Conservation (phyloP, 2,797 vertebrate species). For the Scomberomorus guttatus region DNA sequence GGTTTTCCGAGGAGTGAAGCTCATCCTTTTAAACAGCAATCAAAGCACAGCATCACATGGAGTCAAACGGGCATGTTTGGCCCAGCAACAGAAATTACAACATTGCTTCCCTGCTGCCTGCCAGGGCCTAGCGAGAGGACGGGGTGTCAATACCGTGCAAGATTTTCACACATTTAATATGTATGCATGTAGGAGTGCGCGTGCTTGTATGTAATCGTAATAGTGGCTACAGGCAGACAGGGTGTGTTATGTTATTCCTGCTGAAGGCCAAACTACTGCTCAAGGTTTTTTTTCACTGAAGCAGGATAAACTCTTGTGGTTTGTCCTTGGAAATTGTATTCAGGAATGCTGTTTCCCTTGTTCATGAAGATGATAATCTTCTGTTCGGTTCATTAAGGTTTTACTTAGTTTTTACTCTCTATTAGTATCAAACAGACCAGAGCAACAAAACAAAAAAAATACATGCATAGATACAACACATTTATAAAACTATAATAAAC, state of each 20-base stretch:
- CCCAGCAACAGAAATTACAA: not conserved
- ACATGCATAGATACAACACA: not conserved
- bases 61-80: not conserved
- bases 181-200: conserved; percentile 2
- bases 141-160: conserved; percentile 1
- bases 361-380: conserved; percentile 21
- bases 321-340: conserved; percentile 47
- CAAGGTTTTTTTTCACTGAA: conserved; percentile 47
- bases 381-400: conserved; percentile 33
- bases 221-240: not conserved
- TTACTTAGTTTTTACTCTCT: not conserved
- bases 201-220: conserved; percentile 10
- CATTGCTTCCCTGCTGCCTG: not conserved
- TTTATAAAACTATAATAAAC: not conserved
- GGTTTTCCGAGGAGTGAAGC: not conserved
- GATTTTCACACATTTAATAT: conserved; percentile 21
- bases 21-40: conserved; percentile 8
- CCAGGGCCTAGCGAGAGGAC: conserved; percentile 29
- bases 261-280: conserved; percentile 43
- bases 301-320: conserved; percentile 42
- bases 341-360: conserved; percentile 1
- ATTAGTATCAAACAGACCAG: not conserved
- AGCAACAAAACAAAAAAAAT: not conserved
- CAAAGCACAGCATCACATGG: not conserved
- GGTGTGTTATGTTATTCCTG: conserved; percentile 15